Percentiles rank a stretch among this genome's conserved stretches.
Conservation (phyloP, 2,797 vertebrate species). For the Heteromormyrus szaboi region DNA sequence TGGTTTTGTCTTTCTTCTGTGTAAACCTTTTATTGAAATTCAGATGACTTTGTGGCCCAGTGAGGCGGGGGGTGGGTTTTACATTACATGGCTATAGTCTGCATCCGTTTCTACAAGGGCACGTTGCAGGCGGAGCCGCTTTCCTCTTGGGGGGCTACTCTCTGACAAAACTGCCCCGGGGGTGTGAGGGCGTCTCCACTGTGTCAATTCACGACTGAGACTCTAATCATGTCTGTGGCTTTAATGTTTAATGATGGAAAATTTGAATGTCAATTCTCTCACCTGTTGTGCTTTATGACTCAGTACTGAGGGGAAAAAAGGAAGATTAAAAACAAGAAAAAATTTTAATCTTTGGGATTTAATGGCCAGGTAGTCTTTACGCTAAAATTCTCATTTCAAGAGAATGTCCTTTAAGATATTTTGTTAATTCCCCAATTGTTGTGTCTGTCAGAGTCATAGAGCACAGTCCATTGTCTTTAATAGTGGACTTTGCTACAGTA, state of each 20-base stretch:
- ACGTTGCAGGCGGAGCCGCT: background rate
- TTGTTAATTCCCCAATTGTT: background rate
- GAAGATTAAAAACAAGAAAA: background rate
- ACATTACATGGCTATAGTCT: background rate
- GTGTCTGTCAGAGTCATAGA: background rate
- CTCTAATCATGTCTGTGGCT: background rate
- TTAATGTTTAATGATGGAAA: background rate
- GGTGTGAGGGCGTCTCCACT: background rate
- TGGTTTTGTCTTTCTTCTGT: background rate
- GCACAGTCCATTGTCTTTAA: background rate
- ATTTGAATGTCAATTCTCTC: background rate
- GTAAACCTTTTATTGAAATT: background rate
- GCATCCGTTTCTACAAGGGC: background rate
- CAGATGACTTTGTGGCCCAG: background rate
- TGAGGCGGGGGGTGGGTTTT: background rate
- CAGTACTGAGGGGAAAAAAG: background rate
- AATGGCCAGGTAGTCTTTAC: background rate
- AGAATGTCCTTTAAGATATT: background rate
- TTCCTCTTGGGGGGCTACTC: background rate
- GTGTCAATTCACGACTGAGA: background rate
- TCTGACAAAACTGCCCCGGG: background rate
- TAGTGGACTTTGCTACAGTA: background rate
- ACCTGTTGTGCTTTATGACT: background rate
- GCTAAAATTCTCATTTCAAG: background rate
- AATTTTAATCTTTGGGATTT: background rate